Base-by-base conservation (phyloP, 1,140 invertebrate genomes). In the Apocrypta bakeri region DNA sequence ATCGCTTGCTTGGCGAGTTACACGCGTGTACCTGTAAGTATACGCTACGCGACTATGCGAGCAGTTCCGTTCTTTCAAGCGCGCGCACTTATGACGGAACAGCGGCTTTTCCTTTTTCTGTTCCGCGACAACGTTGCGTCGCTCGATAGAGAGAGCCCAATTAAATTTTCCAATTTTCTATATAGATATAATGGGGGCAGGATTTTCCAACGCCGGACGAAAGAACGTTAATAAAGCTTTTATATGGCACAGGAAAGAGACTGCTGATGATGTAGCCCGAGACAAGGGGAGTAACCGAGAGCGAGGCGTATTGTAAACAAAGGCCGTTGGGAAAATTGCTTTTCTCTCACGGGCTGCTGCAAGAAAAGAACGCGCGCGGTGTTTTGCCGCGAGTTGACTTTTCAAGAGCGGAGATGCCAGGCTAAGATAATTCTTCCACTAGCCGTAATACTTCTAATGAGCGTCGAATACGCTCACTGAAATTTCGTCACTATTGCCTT, bases 101-200 rank as follows among this genome's bases (percentile, higher is more conserved):
- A 29, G 24, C 1, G 61, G 61, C 21, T 64, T 3, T 29, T 21
- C 40, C 48, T 80, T 73, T 73, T 56, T 48, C 33, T 68, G 63
- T 66, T 56, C 37, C 40, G 33, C 61, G 68, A 37, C 42, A 73
- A 31, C 69, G 56, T 69, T 33, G 61, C 64, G 24, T 1, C 40
- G 56, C 48, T 27, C 48, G 79, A 40, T 48, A n/a, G n/a, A 37
- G 48, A 72, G 56, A 64, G n/a, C 74, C 71, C 79, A 81, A 81
- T 81, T 81, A 81, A 81, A 81, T 81, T 81, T 81, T 74, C 61
- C 78, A 31, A n/a, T n/a, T n/a, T n/a, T n/a, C 63, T 21, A 6
- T 78, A 33, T 42, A 74, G 27, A 74, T 6, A 29, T 2, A 17
- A 27, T 12, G 9, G 61, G 17, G 61, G 14, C 73, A n/a, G 31